These are phyloP conservation scores for Steromphala cineraria DNA, from an alignment of 2,888 invertebrate species.

Conservation along the genomic window DNA sequence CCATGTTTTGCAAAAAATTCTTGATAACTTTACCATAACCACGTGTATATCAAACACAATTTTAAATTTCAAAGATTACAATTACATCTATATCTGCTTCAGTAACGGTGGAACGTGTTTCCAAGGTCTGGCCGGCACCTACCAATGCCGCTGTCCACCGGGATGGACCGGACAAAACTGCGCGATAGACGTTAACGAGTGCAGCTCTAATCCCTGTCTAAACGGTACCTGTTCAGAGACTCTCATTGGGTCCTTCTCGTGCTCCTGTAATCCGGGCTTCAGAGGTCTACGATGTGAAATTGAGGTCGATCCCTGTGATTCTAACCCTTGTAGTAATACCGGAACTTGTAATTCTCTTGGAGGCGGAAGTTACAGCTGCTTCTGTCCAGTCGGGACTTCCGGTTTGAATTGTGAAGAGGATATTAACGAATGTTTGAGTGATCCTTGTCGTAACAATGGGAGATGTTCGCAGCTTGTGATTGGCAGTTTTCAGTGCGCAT, in stretches of 20 bases:
- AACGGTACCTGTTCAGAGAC: conserved; percentile 26
- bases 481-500: conserved; percentile 20
- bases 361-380: conserved; percentile 27
- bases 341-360: conserved; percentile 21
- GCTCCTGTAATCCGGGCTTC: conserved; percentile 28
- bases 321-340: conserved; percentile 29
- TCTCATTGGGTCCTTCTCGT: conserved; percentile 10
- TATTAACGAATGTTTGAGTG: conserved; percentile 18
- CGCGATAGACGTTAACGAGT: conserved; percentile 44
- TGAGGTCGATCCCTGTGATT: conserved; percentile 27
- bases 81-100: not conserved
- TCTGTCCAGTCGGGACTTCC: conserved; percentile 25
- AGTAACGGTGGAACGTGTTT: conserved; percentile 22
- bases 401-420: conserved; percentile 22
- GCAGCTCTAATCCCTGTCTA: conserved; percentile 39
- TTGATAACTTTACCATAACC: too few relatives aligned
- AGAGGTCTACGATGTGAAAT: conserved; percentile 26
- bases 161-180: conserved; percentile 39
- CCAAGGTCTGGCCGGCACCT: conserved; percentile 69
- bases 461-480: conserved; percentile 18
- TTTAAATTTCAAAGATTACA: too few relatives aligned
- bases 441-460: conserved; percentile 20
- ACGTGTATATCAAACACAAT: too few relatives aligned
- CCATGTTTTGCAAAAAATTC: too few relatives aligned
- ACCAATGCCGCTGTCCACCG: conserved; percentile 87